phyloP scores from a whole-genome alignment of 2,113 vertebrate species.

The Gymnogyps californianus region DNA sequence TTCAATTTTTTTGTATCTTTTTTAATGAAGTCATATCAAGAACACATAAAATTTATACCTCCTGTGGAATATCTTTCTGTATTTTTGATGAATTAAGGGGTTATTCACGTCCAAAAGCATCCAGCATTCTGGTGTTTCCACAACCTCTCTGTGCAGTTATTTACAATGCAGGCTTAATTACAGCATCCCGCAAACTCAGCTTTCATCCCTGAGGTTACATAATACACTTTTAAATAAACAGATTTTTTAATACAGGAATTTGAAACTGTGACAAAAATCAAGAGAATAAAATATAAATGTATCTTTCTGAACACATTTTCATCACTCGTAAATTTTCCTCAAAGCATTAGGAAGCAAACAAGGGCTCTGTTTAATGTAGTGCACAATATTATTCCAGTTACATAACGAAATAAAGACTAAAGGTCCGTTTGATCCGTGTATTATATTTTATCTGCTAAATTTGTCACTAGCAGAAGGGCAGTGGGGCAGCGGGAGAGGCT shows the following conservation, averaged over 20 bases:
- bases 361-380: background rate
- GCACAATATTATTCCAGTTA: background rate
- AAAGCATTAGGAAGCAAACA: background rate
- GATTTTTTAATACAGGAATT: background rate
- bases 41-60: background rate
- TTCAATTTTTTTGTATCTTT: background rate
- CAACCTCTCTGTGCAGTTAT: background rate
- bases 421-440: background rate
- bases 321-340: background rate
- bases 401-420: background rate
- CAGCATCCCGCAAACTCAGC: background rate
- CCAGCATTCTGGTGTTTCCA: background rate
- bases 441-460: background rate
- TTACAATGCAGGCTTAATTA: background rate
- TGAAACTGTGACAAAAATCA: background rate
- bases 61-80: background rate
- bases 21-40: background rate
- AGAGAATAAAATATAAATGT: background rate
- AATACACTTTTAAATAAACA: background rate
- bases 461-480: background rate
- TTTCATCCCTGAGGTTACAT: background rate
- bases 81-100: background rate
- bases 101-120: background rate
- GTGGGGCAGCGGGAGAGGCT: background rate
- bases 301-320: background rate